A percentile compares a stretch with the other conserved stretches of the same genome.
Conservation (phyloP, 2,888 invertebrate genomes). For the Polylopha cassiicola region DNA sequence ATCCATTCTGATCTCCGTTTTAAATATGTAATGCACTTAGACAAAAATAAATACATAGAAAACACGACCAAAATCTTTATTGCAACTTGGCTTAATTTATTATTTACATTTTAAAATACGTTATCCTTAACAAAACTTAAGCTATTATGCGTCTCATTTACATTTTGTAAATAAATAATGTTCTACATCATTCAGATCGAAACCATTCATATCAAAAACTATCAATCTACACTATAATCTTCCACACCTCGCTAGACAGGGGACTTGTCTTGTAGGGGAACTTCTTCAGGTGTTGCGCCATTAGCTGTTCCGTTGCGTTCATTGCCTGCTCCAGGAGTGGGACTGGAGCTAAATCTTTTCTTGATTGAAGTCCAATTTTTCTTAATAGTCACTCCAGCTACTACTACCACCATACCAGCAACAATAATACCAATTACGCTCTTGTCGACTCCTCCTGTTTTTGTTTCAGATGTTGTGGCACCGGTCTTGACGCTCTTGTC, state of each 20-base stretch:
- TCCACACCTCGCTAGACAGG: conserved; percentile 54
- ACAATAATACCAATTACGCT: conserved; percentile 73
- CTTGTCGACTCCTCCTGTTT: conserved; percentile 71
- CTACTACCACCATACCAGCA: conserved; percentile 70
- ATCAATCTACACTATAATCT: conserved; percentile 20
- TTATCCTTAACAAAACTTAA: conserved; percentile 18
- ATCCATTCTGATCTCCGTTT: too few species aligned
- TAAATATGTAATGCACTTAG: too few species aligned
- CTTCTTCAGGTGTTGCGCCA: conserved; percentile 60
- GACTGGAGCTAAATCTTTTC: conserved; percentile 57
- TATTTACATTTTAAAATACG: conserved; percentile 18
- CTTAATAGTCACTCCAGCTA: conserved; percentile 72
- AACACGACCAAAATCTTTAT: conserved; percentile 9
- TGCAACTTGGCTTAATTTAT: conserved; percentile 7
- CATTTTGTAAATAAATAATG: conserved; percentile 38
- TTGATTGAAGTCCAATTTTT: conserved; percentile 76
- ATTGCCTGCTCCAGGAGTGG: conserved; percentile 51
- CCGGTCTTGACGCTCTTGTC: conserved; percentile 47
- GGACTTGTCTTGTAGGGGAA: conserved; percentile 65
- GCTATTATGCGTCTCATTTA: conserved; percentile 14
- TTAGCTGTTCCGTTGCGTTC: conserved; percentile 49
- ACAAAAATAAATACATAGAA: conserved; percentile 17
- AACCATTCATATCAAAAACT: conserved; percentile 40
- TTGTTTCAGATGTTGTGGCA: conserved; percentile 48
- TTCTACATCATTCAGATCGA: conserved; percentile 59